A percentile compares a stretch with the other conserved stretches of the same genome.
Evolutionary conservation across 2,888 invertebrate genomes (phyloP).

Genomic region (Mantis religiosa): DNA sequence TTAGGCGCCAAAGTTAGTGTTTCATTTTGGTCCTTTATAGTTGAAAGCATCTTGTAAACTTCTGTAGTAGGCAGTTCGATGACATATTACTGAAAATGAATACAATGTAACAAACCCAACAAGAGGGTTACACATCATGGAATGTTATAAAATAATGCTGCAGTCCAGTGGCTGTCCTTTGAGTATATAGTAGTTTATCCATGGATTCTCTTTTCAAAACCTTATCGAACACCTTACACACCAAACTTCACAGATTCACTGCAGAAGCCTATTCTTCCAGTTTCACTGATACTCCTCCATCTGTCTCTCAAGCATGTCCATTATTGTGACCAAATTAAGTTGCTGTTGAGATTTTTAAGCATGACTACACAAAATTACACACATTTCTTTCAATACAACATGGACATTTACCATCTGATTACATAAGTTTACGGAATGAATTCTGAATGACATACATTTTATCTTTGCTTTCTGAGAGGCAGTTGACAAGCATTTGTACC

Average conservation of each 20-base stretch:
- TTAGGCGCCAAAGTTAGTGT: constrained; percentile 29
- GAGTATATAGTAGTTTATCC: not conserved
- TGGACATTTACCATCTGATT: not conserved
- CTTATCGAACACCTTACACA: not conserved
- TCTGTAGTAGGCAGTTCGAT: constrained; percentile 14
- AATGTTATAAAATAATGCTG: constrained; percentile 22
- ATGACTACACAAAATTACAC: not conserved
- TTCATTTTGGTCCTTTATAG: constrained; percentile 29
- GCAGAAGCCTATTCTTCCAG: not conserved
- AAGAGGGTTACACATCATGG: constrained; percentile 8
- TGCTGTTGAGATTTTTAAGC: constrained; percentile 3
- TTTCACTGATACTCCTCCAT: not conserved
- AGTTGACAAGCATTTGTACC: constrained; percentile 32
- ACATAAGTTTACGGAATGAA: constrained; percentile 8
- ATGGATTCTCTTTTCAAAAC: not conserved
- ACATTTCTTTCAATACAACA: not conserved
- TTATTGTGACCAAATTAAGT: constrained; percentile 16
- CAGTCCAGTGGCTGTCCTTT: constrained; percentile 1
- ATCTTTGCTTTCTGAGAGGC: constrained; percentile 20
- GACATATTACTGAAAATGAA: not conserved
- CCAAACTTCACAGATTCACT: not conserved
- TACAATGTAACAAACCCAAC: constrained; percentile 3
- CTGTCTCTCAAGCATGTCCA: not conserved
- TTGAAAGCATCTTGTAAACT: constrained; percentile 30
- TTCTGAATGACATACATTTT: constrained; percentile 12